Evolutionary conservation across 2,888 invertebrate genomes (phyloP), one percentile per base, ranked within the genome.

Genomic region (Caenorhabditis drosophilae): DNA sequence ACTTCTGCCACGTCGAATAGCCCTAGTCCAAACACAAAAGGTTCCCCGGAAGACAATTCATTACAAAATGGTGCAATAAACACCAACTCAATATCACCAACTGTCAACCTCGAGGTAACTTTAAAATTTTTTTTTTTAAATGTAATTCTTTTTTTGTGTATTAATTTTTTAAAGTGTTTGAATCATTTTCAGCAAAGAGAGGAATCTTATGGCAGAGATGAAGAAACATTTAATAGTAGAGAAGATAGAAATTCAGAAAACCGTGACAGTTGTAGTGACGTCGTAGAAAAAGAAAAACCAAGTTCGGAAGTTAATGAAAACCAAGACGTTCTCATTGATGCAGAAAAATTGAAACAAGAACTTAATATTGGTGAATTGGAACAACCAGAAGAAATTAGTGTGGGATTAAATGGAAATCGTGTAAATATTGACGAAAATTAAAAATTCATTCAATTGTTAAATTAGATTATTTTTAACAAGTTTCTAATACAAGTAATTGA

Each of bases 371-470:
- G 60, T 12, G 44, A 60, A 9, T 27, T 67, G 25, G 60, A 56
- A 2, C 52, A 67, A 27, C 67, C 67, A 4, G 67, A 67, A 42
- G 67, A 67, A 35, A 67, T 67, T 23, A 59, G 51, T 44, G 67
- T 67, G 15, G 67, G 67, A 20, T 35, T 67, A 27, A 67, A 67
- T n/a, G 67, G 67, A 25, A 60, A 57, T 31, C 49, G 56, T 34
- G 58, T 61, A 4, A 60, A 60, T 22, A 57, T 67, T 34, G 64
- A 62, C 23, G 62, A 62, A 20, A 50, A 50, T 46, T 50, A 36
- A 61, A 52, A 31, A 9, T 27, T 40, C 7, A 18, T 11, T 25
- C 18, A 48, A 41, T 50, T 18, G 40, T 18, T 36, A 4, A n/a
- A 15, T 36, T n/a, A n/a, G n/a, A n/a, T n/a, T n/a, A n/a, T n/a